phyloP scores from a whole-genome alignment of 2,888 invertebrate species.

The Euplagia quadripunctaria region DNA sequence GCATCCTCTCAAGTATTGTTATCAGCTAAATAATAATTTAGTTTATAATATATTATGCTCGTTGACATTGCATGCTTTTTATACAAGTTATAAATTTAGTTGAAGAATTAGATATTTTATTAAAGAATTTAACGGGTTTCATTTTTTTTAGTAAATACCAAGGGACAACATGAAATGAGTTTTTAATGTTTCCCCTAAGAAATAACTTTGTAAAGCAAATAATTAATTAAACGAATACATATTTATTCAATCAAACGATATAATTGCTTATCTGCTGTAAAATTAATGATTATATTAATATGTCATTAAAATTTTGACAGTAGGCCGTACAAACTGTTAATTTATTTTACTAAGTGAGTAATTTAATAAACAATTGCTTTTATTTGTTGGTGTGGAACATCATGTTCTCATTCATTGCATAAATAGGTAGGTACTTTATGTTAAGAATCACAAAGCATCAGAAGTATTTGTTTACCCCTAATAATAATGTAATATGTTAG shows the following conservation, averaged over 20 bases:
- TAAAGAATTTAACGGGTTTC: too few relatives aligned
- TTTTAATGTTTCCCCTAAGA: background rate
- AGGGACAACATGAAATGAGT: too few relatives aligned
- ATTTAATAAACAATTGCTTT: slow-evolving; percentile 30
- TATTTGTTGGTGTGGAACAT: slow-evolving; percentile 35
- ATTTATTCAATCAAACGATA: slow-evolving; percentile 58
- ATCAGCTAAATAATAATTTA: too few relatives aligned
- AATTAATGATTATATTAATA: slow-evolving; percentile 63
- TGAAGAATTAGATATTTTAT: too few relatives aligned
- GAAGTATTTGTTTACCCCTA: slow-evolving; percentile 1
- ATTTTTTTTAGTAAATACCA: too few relatives aligned
- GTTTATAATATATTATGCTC: too few relatives aligned
- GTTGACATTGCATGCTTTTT: too few relatives aligned
- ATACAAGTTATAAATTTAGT: too few relatives aligned
- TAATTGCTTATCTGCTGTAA: slow-evolving; percentile 67
- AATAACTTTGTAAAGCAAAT: slow-evolving; percentile 10
- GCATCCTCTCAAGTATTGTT: too few relatives aligned
- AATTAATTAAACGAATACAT: slow-evolving; percentile 39
- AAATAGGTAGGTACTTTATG: slow-evolving; percentile 9
- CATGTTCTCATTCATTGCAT: slow-evolving; percentile 13
- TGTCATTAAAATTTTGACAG: slow-evolving; percentile 54
- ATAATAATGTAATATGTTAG: background rate
- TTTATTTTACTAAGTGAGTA: slow-evolving; percentile 41
- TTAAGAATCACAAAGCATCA: background rate
- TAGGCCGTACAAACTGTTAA: slow-evolving; percentile 42